Evolutionary conservation across 2,888 invertebrate genomes (phyloP).

Genomic region (Rhagophthalmus giganteus): DNA sequence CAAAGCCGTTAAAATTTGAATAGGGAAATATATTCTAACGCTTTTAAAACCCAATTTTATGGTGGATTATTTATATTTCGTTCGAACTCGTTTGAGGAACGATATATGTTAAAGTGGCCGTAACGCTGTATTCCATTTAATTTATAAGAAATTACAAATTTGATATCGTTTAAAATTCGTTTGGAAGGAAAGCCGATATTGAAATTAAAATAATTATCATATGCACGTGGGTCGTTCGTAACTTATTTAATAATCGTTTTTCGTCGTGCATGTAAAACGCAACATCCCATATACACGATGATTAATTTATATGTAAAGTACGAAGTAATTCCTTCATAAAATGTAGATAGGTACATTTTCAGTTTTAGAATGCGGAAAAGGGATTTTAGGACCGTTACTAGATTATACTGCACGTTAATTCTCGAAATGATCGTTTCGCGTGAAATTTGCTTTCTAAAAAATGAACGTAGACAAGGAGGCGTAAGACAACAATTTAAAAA

Average conservation of each 20-base stretch:
- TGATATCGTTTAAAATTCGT: conserved; percentile 7
- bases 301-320: conserved; percentile 21
- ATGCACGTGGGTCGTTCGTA: conserved; percentile 13
- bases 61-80: conserved; percentile 35
- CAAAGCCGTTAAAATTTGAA: conserved; percentile 23
- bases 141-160: no score
- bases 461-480: conserved; percentile 11
- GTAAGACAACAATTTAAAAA: conserved; percentile 27
- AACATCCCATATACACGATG: no score
- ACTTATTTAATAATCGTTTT: conserved; percentile 25
- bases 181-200: conserved; percentile 9
- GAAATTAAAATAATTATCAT: conserved; percentile 17
- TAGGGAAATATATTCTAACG: conserved; percentile 19
- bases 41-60: conserved; percentile 29
- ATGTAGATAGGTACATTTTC: no score
- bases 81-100: conserved; percentile 32
- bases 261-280: conserved; percentile 6
- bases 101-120: conserved; percentile 23
- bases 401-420: not conserved
- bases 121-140: conserved; percentile 15
- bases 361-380: no score
- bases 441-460: conserved; percentile 12
- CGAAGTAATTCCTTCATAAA: conserved; percentile 15
- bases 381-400: no score
- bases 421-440: conserved; percentile 1